A percentile compares a stretch with the other conserved stretches of the same genome.
Conservation (phyloP, 37 sponge, comb jelly and placozoan genomes). For the Ephydatia muelleri region DNA sequence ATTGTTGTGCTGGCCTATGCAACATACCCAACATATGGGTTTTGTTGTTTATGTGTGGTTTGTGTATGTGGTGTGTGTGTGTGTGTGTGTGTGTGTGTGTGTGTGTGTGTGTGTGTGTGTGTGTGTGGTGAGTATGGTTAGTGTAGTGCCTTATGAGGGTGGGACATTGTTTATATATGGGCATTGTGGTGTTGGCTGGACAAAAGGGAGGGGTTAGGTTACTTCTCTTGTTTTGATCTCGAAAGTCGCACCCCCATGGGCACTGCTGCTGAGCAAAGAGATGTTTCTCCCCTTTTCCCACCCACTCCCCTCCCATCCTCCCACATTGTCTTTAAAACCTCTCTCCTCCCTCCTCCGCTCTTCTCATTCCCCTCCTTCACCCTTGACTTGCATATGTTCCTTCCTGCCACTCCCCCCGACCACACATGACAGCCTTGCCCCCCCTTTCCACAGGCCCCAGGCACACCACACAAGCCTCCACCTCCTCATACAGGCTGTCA, state of each 20-base stretch:
- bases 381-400: background rate
- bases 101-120: background rate
- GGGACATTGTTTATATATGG: background rate
- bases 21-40: too few relatives aligned
- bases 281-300: background rate
- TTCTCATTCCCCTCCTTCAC: background rate
- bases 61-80: too few relatives aligned
- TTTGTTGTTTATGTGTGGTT: too few relatives aligned
- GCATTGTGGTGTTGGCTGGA: background rate
- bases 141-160: conserved; percentile 18
- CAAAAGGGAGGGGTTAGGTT: background rate
- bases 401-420: background rate
- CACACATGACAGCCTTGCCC: background rate
- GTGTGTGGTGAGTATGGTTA: background rate
- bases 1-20: too few relatives aligned
- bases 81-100: conserved; percentile 4
- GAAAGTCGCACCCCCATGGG: too few relatives aligned
- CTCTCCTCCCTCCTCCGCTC: conserved; percentile 2
- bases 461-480: background rate
- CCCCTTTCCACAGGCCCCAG: conserved; percentile 18
- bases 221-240: background rate
- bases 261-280: too few relatives aligned
- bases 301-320: background rate
- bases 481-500: conserved; percentile 41
- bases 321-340: background rate